Evolutionary conservation across 2,888 invertebrate genomes (phyloP), one percentile per base, ranked within the genome.

Genomic region (Girardia tigrina): DNA sequence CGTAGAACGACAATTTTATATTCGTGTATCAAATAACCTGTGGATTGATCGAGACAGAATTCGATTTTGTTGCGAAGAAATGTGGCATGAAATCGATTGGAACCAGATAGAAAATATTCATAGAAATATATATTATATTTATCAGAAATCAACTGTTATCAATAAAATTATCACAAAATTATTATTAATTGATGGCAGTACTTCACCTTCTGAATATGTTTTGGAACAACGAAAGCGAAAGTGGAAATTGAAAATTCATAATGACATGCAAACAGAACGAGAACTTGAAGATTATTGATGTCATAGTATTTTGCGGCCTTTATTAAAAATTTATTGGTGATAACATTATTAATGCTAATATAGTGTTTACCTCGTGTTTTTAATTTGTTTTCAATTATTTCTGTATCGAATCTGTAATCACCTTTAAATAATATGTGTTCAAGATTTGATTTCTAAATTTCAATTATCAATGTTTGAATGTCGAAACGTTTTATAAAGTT

Each of bases 241-340:
- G 23, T 56, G 56, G 56, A 56, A n/a, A 56, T 20, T 20, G n/a
- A 56, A 56, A 56, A 56, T 56, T 23, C 8, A 8, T 12, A 56
- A 56, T 56, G 56, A 56, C 23, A 56, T 56, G 56, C 56, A 56
- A 16, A 20, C 56, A 56, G 56, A 56, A 56, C n/a, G n/a, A n/a
- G n/a, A n/a, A n/a, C n/a, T n/a, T n/a, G n/a, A n/a, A n/a, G n/a
- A n/a, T n/a, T n/a, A n/a, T n/a, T n/a, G n/a, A n/a, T n/a, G n/a
- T n/a, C n/a, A n/a, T n/a, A n/a, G n/a, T n/a, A n/a, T n/a, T n/a
- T n/a, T n/a, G n/a, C n/a, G n/a, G n/a, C n/a, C n/a, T n/a, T n/a
- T n/a, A n/a, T n/a, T n/a, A n/a, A n/a, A n/a, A n/a, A n/a, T n/a
- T n/a, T n/a, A n/a, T n/a, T n/a, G n/a, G n/a, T n/a, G n/a, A n/a